Percentiles rank a stretch among this genome's conserved stretches.
Conservation (phyloP, 2,113 vertebrate genomes). For the Gambusia holbrooki region DNA sequence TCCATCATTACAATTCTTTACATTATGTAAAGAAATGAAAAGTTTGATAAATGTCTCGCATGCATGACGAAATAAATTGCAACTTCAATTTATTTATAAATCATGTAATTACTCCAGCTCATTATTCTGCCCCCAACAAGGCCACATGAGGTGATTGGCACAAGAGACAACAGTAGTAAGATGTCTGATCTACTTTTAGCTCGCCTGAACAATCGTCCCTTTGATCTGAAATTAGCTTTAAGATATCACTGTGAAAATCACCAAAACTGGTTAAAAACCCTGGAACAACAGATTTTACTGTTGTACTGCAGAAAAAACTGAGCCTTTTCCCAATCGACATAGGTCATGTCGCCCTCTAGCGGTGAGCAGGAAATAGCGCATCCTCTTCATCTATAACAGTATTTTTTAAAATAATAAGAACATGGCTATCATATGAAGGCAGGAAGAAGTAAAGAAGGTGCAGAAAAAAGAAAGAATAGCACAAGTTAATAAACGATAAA, state of each 20-base stretch:
- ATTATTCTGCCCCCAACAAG: constrained; percentile 32
- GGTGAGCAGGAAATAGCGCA: constrained; percentile 13
- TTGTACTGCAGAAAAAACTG: neutral
- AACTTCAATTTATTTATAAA: neutral
- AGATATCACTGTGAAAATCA: constrained; percentile 9
- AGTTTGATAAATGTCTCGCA: neutral
- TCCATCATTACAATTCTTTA: neutral
- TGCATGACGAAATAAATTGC: neutral
- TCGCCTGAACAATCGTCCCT: neutral
- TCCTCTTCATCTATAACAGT: neutral
- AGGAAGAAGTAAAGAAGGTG: neutral
- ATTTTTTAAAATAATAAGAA: neutral
- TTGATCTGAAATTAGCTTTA: constrained; percentile 4
- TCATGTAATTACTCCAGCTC: neutral
- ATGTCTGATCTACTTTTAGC: neutral
- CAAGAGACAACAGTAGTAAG: constrained; percentile 6
- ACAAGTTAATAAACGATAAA: constrained; percentile 22
- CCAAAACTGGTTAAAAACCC: too few relatives aligned
- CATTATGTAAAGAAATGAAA: neutral
- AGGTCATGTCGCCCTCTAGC: constrained; percentile 48
- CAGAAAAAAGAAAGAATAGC: constrained; percentile 4
- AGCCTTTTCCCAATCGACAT: neutral
- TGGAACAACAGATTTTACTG: neutral
- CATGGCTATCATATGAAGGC: constrained; percentile 13
- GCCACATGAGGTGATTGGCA: constrained; percentile 63